Conservation (phyloP, 2,113 vertebrate genomes). For the Prinia subflava region DNA sequence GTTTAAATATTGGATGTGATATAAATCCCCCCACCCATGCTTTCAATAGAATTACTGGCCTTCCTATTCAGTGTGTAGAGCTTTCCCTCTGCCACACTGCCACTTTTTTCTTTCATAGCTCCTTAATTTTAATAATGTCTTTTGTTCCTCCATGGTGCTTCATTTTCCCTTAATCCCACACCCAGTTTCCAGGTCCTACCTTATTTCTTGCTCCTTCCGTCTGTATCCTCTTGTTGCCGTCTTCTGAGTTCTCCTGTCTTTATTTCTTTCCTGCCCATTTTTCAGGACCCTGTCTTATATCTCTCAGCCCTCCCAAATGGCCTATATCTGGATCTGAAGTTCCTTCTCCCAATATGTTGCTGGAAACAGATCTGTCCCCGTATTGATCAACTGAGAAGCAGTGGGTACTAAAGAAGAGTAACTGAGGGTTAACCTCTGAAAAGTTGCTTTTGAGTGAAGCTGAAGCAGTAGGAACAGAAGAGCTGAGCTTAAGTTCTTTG, state of each 20-base stretch:
- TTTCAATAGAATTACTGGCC: neutral
- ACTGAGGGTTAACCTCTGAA: slow-evolving; percentile 44
- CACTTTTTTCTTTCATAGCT: neutral
- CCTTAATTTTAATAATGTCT: neutral
- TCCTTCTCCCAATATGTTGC: slow-evolving; percentile 41
- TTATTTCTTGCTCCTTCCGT: slow-evolving; percentile 54
- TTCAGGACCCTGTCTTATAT: slow-evolving; percentile 51
- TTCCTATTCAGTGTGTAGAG: neutral
- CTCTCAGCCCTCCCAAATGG: slow-evolving; percentile 50
- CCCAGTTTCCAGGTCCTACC: slow-evolving; percentile 53
- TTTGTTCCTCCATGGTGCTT: neutral
- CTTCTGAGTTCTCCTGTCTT: slow-evolving; percentile 49
- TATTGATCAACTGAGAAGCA: slow-evolving; percentile 46
- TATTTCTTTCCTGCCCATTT: slow-evolving; percentile 57
- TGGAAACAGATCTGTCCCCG: slow-evolving; percentile 33
- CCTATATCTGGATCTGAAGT: slow-evolving; percentile 29
- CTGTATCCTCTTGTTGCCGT: slow-evolving; percentile 54
- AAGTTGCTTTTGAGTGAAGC: slow-evolving; percentile 28
- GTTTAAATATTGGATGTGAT: neutral
- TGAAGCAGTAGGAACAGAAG: slow-evolving; percentile 39
- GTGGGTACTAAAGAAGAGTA: slow-evolving; percentile 33
- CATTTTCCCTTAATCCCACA: slow-evolving; percentile 37
- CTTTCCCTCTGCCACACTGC: neutral
- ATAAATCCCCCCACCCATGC: neutral
- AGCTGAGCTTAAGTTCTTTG: slow-evolving; percentile 18